Evolutionary conservation across 2,888 invertebrate genomes (phyloP), one percentile per base, ranked within the genome.

Genomic region (Eucera pruinosa): DNA sequence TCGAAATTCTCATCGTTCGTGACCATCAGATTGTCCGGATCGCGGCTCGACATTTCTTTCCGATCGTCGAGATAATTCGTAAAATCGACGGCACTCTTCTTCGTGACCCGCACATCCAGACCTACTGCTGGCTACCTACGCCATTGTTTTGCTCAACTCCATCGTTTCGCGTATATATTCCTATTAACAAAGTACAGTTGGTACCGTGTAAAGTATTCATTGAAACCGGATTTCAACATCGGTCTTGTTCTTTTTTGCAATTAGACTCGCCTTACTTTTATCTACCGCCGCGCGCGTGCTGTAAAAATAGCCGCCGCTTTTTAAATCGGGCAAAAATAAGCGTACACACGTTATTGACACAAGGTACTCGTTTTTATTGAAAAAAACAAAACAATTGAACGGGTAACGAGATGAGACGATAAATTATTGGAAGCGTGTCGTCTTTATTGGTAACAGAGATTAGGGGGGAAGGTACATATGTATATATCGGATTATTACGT

Each of bases 1-100:
- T 99, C 98, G 91, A 98, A 98, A 83, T 95, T 94, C 89, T 97
- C 97, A 85, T 97, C 97, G 78, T 91, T 94, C 70, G 95, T 94
- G 79, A 95, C 95, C 95, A 96, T 96, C 78, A 96, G 92, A 13
- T 96, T 96, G 88, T 95, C 95, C 23, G 96, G 96, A 93, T 96
- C 96, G 79, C 96, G 95, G 90, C 93, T 94, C 88, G 95, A 95
- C 96, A 96, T 96, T 90, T 88, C 93, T 61, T 23, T 25, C 7
- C 18, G 30, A 65, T 52, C 30, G 52, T 62, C 50, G 47, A 74
- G 39, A 54, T 48, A 41, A 25, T 47, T 61, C 36, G 25, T 27
- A 6, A 52, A 73, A 64, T 58, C 47, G 45, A 64, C 55, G 48
- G 61, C n/a, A 25, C 39, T 68, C 50, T 48, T 65, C 41, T 48